phyloP scores from a whole-genome alignment of 1,140 invertebrate species.

The Arion vulgaris region DNA sequence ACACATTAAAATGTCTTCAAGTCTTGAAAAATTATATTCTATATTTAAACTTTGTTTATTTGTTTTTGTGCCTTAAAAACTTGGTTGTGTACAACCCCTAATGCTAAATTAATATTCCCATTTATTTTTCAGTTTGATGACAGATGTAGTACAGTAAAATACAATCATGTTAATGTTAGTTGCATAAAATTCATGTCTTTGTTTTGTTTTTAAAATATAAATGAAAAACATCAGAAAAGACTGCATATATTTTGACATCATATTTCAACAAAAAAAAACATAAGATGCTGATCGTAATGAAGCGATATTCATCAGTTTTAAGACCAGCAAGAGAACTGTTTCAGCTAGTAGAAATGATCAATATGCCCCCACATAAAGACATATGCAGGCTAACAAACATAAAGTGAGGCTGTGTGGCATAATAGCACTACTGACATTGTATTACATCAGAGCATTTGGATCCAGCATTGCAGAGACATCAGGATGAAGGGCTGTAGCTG shows the following conservation, averaged over 20 bases:
- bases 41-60: not conserved
- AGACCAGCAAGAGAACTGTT: not conserved
- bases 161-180: no score
- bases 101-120: not conserved
- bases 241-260: not conserved
- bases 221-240: not conserved
- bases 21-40: not conserved
- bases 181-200: not conserved
- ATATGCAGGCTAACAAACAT: not conserved
- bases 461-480: slow-evolving; percentile 33
- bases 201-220: not conserved
- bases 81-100: not conserved
- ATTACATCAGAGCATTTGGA: slow-evolving; percentile 40
- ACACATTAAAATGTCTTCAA: not conserved
- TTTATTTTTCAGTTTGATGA: no score
- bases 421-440: slow-evolving; percentile 2
- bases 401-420: not conserved
- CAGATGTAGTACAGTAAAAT: not conserved
- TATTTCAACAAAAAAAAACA: not conserved
- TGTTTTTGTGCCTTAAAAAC: not conserved
- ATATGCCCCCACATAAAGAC: not conserved
- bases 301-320: not conserved
- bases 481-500: not conserved
- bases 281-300: not conserved
- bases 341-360: not conserved